A percentile compares a stretch with the other conserved stretches of the same genome.
Evolutionary conservation across 2,113 vertebrate genomes (phyloP).

Genomic region (Melanerpes aurifrons): DNA sequence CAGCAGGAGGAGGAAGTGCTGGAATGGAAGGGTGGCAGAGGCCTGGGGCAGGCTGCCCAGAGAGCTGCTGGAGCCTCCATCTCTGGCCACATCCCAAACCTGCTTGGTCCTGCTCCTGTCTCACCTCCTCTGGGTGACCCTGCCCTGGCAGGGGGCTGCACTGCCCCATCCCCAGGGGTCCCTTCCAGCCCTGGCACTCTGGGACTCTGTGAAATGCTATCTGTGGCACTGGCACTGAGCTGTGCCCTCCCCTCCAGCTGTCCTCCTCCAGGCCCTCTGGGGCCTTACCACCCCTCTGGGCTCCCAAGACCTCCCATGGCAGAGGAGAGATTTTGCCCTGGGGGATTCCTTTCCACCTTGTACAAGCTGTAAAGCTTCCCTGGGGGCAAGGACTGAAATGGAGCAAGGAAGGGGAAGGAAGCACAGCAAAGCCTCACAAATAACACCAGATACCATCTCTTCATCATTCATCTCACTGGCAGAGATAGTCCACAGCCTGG

Average conservation of each 20-base stretch:
- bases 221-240: background rate
- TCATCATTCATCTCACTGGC: conserved; percentile 92
- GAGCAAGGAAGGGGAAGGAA: background rate
- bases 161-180: too few relatives aligned
- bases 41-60: too few relatives aligned
- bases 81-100: too few relatives aligned
- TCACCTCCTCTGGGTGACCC: too few relatives aligned
- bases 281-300: background rate
- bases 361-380: background rate
- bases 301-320: background rate
- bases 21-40: too few relatives aligned
- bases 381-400: background rate
- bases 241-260: background rate
- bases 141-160: too few relatives aligned
- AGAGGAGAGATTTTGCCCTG: background rate
- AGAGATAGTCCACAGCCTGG: conserved; percentile 91
- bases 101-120: too few relatives aligned
- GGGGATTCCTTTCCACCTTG: background rate
- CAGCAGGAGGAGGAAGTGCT: too few relatives aligned
- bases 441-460: conserved; percentile 80
- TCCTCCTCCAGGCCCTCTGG: background rate
- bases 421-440: background rate
- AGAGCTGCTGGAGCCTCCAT: too few relatives aligned
- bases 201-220: background rate
- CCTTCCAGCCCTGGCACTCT: too few relatives aligned